Percentiles rank a stretch among this genome's conserved stretches.
Evolutionary conservation across 2,797 vertebrate genomes (phyloP).

Genomic region (Xyrichtys novacula): DNA sequence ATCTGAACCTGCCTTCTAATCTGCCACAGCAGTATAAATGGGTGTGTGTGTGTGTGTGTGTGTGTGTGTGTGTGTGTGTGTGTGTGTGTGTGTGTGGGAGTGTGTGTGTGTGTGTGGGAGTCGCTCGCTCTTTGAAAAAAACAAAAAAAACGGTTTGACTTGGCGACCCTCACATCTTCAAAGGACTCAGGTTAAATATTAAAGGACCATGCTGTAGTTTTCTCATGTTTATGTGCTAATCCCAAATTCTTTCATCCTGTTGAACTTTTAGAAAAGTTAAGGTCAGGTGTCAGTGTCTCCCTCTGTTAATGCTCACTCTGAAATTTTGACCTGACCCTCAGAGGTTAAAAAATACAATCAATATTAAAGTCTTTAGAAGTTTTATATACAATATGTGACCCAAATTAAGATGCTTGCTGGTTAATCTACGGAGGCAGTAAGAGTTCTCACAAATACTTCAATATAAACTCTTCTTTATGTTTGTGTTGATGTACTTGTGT

Average conservation of each 20-base stretch:
- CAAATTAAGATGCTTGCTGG: too few species aligned
- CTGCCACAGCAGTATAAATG: conserved; percentile 49
- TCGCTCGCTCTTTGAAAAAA: background rate
- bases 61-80: conserved; percentile 2
- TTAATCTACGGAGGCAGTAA: too few species aligned
- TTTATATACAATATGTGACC: too few species aligned
- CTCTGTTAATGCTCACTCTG: background rate
- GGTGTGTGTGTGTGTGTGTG: conserved; percentile 11
- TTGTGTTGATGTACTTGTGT: too few species aligned
- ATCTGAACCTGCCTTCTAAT: conserved; percentile 65
- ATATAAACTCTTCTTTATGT: too few species aligned
- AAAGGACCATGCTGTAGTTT: conserved; percentile 49
- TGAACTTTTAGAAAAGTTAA: conserved; percentile 9
- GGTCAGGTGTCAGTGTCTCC: too few species aligned
- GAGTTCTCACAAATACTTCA: too few species aligned
- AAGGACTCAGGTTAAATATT: conserved; percentile 61
- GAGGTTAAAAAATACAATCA: background rate
- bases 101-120: background rate
- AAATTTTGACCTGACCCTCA: background rate
- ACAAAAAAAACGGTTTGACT: background rate
- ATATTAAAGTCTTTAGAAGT: too few species aligned
- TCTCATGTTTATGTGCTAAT: conserved; percentile 33
- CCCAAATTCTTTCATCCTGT: conserved; percentile 3
- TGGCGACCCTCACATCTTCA: conserved; percentile 37
- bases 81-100: too few species aligned